A percentile compares a stretch with the other conserved stretches of the same genome.
phyloP scores from a whole-genome alignment of 2,113 vertebrate species.

The Neofelis nebulosa region DNA sequence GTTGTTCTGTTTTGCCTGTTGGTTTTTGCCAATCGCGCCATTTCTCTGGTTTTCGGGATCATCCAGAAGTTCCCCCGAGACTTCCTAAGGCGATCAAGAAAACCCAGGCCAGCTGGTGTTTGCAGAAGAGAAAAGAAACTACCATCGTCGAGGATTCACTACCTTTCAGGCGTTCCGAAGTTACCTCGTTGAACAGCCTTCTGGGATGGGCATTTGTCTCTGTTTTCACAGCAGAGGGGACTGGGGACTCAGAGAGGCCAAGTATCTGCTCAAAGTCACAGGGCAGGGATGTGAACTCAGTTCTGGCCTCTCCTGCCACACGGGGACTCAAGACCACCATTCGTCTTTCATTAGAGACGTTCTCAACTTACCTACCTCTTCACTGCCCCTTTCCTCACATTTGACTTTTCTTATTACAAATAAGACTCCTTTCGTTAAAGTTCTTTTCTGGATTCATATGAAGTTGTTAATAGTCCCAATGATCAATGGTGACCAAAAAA shows the following conservation, averaged over 20 bases:
- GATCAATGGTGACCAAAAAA: neutral
- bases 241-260: neutral
- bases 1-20: neutral
- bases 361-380: neutral
- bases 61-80: neutral
- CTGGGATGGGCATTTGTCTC: neutral
- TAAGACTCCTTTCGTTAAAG: neutral
- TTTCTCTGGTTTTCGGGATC: neutral
- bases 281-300: neutral
- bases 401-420: neutral
- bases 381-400: neutral
- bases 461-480: neutral
- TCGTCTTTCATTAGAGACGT: neutral
- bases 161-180: neutral
- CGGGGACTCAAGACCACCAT: neutral
- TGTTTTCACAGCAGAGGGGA: neutral
- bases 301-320: neutral
- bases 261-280: neutral
- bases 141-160: neutral
- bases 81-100: conserved; percentile 33
- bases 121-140: neutral
- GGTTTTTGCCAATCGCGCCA: neutral
- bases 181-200: neutral
- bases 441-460: neutral
- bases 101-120: neutral